Conservation (phyloP, 2,113 vertebrate genomes). For the Chaenocephalus aceratus region DNA sequence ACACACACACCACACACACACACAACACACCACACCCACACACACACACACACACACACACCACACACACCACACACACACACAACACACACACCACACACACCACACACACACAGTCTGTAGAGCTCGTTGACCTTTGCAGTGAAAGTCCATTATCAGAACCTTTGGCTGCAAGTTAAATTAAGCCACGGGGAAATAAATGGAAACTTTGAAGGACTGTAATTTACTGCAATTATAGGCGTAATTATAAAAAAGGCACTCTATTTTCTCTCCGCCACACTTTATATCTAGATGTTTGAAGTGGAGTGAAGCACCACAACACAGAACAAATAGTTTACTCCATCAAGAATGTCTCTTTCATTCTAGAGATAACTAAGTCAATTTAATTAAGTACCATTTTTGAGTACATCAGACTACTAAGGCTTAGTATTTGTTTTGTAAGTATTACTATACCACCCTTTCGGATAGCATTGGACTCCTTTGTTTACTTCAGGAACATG, state of each 20-base stretch:
- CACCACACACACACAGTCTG: no score
- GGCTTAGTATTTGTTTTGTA: no score
- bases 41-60: no score
- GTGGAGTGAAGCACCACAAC: neutral
- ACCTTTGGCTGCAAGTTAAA: neutral
- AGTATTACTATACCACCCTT: no score
- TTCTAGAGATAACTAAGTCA: neutral
- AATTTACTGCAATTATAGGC: neutral
- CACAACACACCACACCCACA: no score
- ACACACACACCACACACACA: no score
- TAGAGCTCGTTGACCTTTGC: slow-evolving; percentile 12
- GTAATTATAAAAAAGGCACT: no score
- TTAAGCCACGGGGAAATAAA: slow-evolving; percentile 18
- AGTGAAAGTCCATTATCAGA: slow-evolving; percentile 10
- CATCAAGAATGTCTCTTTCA: neutral
- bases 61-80: no score
- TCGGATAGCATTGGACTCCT: no score
- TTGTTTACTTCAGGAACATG: no score
- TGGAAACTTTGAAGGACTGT: neutral
- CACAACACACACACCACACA: no score
- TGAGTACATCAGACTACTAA: no score
- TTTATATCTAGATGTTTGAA: neutral
- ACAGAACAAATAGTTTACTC: neutral
- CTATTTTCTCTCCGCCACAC: neutral
- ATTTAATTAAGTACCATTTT: neutral